Percentiles rank a stretch among this genome's conserved stretches.
phyloP scores from a whole-genome alignment of 2,797 vertebrate species.

The Gymnoscopelus braueri region DNA sequence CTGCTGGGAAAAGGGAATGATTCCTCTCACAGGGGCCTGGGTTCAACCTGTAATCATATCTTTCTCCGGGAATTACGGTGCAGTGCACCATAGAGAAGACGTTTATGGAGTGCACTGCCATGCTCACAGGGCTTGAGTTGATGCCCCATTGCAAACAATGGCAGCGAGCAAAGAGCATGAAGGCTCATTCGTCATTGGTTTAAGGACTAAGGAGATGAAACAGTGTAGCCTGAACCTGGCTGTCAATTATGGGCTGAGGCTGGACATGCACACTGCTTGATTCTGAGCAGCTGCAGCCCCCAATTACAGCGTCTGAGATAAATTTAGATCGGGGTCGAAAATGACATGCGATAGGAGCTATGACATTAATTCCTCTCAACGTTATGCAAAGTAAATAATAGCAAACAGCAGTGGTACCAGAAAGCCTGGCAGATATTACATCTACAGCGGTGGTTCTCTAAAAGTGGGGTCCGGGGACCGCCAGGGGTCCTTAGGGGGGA shows the following conservation, averaged over 20 bases:
- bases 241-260: constrained; percentile 5
- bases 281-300: constrained; percentile 26
- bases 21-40: constrained; percentile 27
- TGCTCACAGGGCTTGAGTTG: neutral
- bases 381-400: neutral
- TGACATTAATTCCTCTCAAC: neutral
- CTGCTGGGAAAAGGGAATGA: constrained; percentile 6
- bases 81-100: constrained; percentile 41
- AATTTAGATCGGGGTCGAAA: constrained; percentile 7
- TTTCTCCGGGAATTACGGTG: constrained; percentile 42
- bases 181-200: constrained; percentile 32
- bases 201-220: constrained; percentile 11
- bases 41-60: constrained; percentile 40
- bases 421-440: neutral
- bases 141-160: constrained; percentile 25
- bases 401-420: neutral
- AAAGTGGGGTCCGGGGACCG: no score
- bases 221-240: constrained; percentile 11
- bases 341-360: neutral
- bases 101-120: constrained; percentile 23
- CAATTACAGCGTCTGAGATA: constrained; percentile 2
- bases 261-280: constrained; percentile 3
- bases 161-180: constrained; percentile 12
- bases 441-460: neutral
- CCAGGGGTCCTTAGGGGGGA: no score